A percentile compares a stretch with the other conserved stretches of the same genome.
Conservation (phyloP, 2,797 vertebrate species). For the Phyllotis vaccarum region DNA sequence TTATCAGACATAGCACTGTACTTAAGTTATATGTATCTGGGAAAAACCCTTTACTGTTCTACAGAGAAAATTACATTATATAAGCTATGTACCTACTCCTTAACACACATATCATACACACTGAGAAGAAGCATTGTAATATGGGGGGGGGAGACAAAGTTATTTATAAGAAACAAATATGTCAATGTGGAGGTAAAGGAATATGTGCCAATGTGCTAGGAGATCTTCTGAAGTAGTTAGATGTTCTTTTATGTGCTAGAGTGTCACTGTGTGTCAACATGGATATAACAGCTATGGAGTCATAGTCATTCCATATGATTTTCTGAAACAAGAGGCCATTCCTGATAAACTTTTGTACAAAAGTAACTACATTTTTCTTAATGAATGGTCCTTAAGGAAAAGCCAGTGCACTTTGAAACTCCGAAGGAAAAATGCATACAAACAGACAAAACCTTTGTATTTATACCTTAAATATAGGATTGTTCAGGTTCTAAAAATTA, state of each 20-base stretch:
- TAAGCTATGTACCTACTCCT: background rate
- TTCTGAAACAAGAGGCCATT: background rate
- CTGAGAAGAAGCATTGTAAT: background rate
- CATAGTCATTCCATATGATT: background rate
- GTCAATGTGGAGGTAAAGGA: background rate
- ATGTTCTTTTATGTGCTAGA: background rate
- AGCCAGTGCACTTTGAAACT: background rate
- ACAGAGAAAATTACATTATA: background rate
- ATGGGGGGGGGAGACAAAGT: background rate
- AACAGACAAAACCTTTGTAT: background rate
- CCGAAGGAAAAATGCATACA: background rate
- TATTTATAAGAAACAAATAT: background rate
- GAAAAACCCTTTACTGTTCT: background rate
- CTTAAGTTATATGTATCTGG: background rate
- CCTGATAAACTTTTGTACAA: background rate
- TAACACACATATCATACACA: background rate
- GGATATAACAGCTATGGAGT: accelerated
- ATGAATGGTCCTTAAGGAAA: background rate
- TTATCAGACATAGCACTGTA: background rate
- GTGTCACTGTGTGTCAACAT: background rate
- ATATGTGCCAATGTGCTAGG: background rate
- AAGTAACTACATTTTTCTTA: background rate
- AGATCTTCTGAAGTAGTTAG: background rate
- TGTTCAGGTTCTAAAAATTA: background rate
- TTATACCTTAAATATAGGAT: background rate